A percentile compares a stretch with the other conserved stretches of the same genome.
Evolutionary conservation across 2,797 vertebrate genomes (phyloP).

Genomic region (Pteropus rufus): DNA sequence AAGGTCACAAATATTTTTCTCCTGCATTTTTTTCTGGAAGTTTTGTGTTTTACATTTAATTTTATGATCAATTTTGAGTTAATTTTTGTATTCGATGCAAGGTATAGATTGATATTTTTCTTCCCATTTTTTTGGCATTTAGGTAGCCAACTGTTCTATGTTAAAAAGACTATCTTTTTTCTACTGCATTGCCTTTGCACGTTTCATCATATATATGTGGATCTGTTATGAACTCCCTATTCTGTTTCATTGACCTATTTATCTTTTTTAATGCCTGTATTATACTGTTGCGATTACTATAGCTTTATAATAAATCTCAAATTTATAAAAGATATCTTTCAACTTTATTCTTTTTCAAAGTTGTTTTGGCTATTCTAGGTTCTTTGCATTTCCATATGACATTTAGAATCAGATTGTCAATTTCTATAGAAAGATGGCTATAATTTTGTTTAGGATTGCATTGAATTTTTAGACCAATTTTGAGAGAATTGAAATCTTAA

Average conservation of each 20-base stretch:
- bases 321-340: background rate
- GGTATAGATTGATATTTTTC: background rate
- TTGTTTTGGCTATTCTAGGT: background rate
- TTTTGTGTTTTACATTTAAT: background rate
- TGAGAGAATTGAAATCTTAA: background rate
- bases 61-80: constrained; percentile 13
- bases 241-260: background rate
- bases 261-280: background rate
- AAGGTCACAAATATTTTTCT: background rate
- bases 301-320: background rate
- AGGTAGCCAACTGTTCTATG: background rate
- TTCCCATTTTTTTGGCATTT: background rate
- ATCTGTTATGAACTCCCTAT: background rate
- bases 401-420: background rate
- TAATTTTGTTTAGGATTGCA: background rate
- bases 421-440: background rate
- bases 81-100: background rate
- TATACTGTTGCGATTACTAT: background rate
- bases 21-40: background rate
- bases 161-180: background rate
- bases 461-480: background rate
- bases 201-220: background rate
- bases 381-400: background rate
- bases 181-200: background rate
- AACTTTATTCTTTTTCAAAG: background rate